Conservation (phyloP, 2,888 invertebrate genomes). For the Drosophila melanosoma region DNA sequence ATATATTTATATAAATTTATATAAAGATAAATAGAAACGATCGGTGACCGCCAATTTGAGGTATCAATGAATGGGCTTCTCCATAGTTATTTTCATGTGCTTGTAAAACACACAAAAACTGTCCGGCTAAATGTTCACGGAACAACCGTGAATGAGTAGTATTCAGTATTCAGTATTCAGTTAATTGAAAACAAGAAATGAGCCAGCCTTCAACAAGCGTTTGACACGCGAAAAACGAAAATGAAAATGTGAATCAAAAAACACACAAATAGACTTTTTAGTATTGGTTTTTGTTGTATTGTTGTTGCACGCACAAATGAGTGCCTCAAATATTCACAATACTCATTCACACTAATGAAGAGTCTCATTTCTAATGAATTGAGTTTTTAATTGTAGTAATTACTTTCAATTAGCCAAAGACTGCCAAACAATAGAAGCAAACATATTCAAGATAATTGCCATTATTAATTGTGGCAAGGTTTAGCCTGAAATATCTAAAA, state of each 20-base stretch:
- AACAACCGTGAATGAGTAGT: slow-evolving; percentile 15
- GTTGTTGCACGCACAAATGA: slow-evolving; percentile 18
- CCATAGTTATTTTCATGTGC: background rate
- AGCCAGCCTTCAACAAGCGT: slow-evolving; percentile 42
- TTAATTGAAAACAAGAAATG: slow-evolving; percentile 44
- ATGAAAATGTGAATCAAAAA: slow-evolving; percentile 62
- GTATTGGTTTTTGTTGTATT: background rate
- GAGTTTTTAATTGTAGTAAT: slow-evolving; percentile 74
- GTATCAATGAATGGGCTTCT: slow-evolving; percentile 62
- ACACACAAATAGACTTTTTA: slow-evolving; percentile 9
- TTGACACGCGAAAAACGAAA: slow-evolving; percentile 68
- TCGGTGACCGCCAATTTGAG: slow-evolving; percentile 65
- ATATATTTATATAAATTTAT: background rate
- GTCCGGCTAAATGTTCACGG: slow-evolving; percentile 1
- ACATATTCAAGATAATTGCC: slow-evolving; percentile 38
- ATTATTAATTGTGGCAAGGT: slow-evolving; percentile 45
- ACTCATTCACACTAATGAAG: slow-evolving; percentile 5
- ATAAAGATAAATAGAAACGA: background rate
- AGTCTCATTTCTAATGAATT: slow-evolving; percentile 44
- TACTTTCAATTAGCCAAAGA: slow-evolving; percentile 71
- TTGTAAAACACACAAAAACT: slow-evolving; percentile 11
- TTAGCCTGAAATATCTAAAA: slow-evolving; percentile 29
- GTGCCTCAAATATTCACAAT: slow-evolving; percentile 11
- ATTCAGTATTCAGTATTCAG: background rate
- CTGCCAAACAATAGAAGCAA: slow-evolving; percentile 26